Conservation (phyloP, 1,140 invertebrate species). For the Lepidurus arcticus region DNA sequence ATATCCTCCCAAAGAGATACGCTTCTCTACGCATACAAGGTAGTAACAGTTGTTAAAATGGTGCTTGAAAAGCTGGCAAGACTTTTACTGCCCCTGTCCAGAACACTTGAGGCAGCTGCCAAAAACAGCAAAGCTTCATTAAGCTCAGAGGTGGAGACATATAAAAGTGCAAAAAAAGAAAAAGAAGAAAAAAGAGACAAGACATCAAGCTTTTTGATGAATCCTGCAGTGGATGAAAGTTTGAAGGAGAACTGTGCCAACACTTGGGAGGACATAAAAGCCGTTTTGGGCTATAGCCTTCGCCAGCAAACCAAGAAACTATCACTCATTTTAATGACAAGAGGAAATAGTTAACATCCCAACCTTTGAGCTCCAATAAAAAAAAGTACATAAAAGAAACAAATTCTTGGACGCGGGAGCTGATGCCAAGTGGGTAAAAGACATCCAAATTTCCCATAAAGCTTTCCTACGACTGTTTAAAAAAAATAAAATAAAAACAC, state of each 20-base stretch:
- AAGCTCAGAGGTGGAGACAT: constrained; percentile 17
- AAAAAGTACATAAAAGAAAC: too few species aligned
- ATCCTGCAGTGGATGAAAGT: constrained; percentile 5
- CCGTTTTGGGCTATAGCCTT: neutral
- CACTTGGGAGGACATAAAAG: neutral
- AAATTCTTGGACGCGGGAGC: too few species aligned
- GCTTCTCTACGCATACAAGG: neutral
- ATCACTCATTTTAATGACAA: too few species aligned
- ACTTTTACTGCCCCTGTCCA: constrained; percentile 5
- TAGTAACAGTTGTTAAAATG: neutral
- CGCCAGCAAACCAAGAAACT: too few species aligned
- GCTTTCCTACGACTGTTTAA: too few species aligned
- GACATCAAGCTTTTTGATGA: neutral
- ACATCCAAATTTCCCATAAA: too few species aligned
- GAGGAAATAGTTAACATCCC: too few species aligned
- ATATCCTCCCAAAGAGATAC: neutral
- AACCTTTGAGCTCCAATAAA: too few species aligned
- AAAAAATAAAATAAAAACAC: too few species aligned
- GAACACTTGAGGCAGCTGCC: constrained; percentile 13
- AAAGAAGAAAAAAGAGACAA: neutral
- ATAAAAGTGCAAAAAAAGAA: neutral
- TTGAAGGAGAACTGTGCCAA: neutral
- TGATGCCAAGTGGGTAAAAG: too few species aligned
- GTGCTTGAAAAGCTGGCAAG: constrained; percentile 2
- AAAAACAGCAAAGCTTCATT: constrained; percentile 22